Evolutionary conservation across 2,113 vertebrate species (phyloP).

Genomic region (Ceyx cyanopectus): DNA sequence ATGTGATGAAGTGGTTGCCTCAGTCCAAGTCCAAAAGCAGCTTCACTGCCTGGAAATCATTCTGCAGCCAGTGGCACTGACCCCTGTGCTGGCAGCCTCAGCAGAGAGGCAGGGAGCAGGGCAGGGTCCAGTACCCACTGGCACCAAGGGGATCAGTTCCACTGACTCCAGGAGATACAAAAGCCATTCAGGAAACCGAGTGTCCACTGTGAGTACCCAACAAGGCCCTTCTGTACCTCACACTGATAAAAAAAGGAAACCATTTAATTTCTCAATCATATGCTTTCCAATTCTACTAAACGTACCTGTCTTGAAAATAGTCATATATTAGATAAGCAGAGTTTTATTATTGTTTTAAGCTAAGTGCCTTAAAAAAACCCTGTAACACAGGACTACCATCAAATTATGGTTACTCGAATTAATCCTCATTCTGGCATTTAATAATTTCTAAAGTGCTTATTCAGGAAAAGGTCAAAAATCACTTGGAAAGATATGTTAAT

Average conservation of each 20-base stretch:
- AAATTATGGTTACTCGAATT: slow-evolving; percentile 64
- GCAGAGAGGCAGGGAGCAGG: background rate
- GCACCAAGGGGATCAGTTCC: background rate
- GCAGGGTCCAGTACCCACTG: background rate
- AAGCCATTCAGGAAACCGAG: background rate
- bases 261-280: background rate
- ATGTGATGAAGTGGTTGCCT: background rate
- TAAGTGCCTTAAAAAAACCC: slow-evolving; percentile 3
- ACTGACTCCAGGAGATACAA: background rate
- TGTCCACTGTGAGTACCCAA: background rate
- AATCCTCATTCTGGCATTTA: slow-evolving; percentile 70
- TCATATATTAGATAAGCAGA: background rate
- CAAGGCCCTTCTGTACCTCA: background rate
- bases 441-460: slow-evolving; percentile 69
- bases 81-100: background rate
- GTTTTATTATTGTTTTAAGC: slow-evolving; percentile 19
- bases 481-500: slow-evolving; percentile 71
- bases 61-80: background rate
- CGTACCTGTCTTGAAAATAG: background rate
- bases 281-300: background rate
- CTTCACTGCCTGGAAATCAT: background rate
- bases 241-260: background rate
- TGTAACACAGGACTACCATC: background rate
- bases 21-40: background rate
- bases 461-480: slow-evolving; percentile 77